Evolutionary conservation across 2,797 vertebrate genomes (phyloP).

Genomic region (Clarias laeviceps): DNA sequence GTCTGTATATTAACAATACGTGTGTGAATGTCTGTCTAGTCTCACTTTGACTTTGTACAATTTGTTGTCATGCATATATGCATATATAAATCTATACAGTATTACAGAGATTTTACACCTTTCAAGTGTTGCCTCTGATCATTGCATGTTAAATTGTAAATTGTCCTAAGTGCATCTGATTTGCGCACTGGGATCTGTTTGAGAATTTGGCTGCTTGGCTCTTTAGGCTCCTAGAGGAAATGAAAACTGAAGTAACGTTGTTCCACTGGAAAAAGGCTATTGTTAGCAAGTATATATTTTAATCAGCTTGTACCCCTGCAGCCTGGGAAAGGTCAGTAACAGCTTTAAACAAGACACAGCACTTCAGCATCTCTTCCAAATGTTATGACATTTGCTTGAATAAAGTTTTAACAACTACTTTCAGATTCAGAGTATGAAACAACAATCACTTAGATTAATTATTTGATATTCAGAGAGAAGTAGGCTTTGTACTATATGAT

Average conservation of each 20-base stretch:
- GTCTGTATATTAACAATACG: neutral
- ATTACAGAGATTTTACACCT: neutral
- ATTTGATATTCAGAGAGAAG: neutral
- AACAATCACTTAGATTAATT: no score
- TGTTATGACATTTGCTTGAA: neutral
- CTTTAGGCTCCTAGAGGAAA: conserved; percentile 34
- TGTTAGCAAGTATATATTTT: conserved; percentile 56
- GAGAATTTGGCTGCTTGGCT: conserved; percentile 23
- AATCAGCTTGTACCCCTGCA: conserved; percentile 52
- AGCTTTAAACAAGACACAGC: conserved; percentile 22
- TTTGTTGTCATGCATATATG: neutral
- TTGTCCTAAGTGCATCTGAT: neutral
- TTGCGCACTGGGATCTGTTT: conserved; percentile 12
- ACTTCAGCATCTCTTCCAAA: neutral
- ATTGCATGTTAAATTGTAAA: neutral
- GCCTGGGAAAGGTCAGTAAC: conserved; percentile 54
- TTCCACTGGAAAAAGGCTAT: conserved; percentile 51
- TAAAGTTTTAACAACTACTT: neutral
- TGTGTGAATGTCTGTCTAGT: conserved; percentile 7
- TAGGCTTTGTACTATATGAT: no score
- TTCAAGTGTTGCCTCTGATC: neutral
- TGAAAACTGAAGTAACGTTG: conserved; percentile 26
- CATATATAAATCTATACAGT: neutral
- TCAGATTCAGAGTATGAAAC: neutral
- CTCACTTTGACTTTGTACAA: conserved; percentile 1